These are phyloP conservation scores for Acanthurus lineatus DNA, from an alignment of 2,797 vertebrate genomes.

Conservation along the genomic window DNA sequence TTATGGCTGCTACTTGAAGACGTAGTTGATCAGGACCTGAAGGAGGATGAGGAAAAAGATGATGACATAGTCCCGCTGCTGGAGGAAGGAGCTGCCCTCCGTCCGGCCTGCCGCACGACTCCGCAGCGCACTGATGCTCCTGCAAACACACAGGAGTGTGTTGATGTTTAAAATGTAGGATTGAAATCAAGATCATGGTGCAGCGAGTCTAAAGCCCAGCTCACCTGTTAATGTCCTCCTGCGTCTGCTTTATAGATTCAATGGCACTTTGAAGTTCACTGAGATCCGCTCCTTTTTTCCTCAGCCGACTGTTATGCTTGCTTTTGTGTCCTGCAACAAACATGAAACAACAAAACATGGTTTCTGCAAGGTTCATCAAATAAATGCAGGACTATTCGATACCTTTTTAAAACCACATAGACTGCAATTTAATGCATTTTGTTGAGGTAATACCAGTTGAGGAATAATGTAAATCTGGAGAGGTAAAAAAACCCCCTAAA, in stretches of 20 bases:
- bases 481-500: too few relatives aligned
- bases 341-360: not conserved
- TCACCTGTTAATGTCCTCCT: slow-evolving; percentile 98
- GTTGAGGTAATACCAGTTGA: too few relatives aligned
- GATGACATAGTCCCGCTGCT: slow-evolving; percentile 93
- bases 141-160: slow-evolving; percentile 57
- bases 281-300: slow-evolving; percentile 94
- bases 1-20: slow-evolving; percentile 90
- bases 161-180: fast-evolving
- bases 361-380: not conserved
- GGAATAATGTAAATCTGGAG: too few relatives aligned
- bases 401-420: too few relatives aligned
- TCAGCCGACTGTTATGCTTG: slow-evolving; percentile 91
- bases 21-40: slow-evolving; percentile 94
- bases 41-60: slow-evolving; percentile 92
- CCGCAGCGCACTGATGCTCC: slow-evolving; percentile 91
- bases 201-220: fast-evolving
- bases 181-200: fast-evolving
- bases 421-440: too few relatives aligned
- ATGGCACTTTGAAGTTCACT: slow-evolving; percentile 97
- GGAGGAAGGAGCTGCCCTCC: slow-evolving; percentile 90
- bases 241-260: slow-evolving; percentile 94
- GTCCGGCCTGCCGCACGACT: slow-evolving; percentile 85
- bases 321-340: slow-evolving; percentile 88
- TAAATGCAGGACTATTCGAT: too few relatives aligned